Conservation (phyloP, 2,113 vertebrate species). For the Plecotus auritus region DNA sequence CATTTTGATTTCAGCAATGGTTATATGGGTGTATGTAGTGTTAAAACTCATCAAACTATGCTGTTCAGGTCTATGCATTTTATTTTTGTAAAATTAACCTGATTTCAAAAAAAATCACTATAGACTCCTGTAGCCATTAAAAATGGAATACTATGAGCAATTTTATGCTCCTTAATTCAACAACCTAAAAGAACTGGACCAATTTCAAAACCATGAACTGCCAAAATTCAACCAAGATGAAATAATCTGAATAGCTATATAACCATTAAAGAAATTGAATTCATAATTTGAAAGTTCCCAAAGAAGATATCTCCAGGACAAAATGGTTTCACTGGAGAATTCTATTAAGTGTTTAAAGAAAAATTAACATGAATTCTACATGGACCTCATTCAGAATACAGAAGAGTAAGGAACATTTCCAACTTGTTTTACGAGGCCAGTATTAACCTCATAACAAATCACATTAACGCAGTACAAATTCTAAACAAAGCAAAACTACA, state of each 20-base stretch:
- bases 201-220: slow-evolving; percentile 5
- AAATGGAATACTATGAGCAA: not conserved
- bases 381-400: not conserved
- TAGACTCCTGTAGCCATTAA: not conserved
- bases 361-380: not conserved
- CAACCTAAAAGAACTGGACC: not conserved
- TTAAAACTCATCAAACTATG: not conserved
- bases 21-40: not conserved
- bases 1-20: not conserved
- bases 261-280: slow-evolving; percentile 23
- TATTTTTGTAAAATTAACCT: slow-evolving; percentile 7
- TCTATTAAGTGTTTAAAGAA: not conserved
- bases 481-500: not conserved
- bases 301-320: not conserved
- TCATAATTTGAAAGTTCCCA: not conserved
- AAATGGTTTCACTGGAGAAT: not conserved
- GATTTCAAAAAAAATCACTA: not conserved
- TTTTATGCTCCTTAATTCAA: slow-evolving; percentile 1
- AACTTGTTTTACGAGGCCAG: not conserved
- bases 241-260: not conserved
- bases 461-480: not conserved
- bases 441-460: not conserved
- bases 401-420: not conserved
- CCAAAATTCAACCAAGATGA: slow-evolving; percentile 31
- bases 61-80: not conserved